phyloP scores from a whole-genome alignment of 1,140 invertebrate genomes.

The Neodiprion fabricii region DNA sequence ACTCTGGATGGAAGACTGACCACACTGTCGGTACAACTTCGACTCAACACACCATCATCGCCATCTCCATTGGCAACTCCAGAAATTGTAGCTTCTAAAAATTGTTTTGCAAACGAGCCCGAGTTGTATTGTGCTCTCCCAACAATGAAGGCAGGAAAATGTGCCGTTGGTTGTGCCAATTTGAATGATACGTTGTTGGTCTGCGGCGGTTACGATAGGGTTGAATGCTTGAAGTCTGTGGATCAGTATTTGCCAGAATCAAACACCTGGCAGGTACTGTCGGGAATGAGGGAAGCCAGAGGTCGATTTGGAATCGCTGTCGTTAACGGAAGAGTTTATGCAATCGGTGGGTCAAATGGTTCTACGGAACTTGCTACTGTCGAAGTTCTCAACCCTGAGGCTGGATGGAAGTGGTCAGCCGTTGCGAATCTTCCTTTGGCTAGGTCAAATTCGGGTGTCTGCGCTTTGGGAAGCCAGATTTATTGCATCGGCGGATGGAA shows the following conservation, averaged over 20 bases:
- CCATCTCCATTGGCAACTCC: slow-evolving; percentile 52
- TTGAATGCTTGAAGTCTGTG: slow-evolving; percentile 78
- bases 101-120: slow-evolving; percentile 50
- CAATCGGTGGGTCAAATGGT: slow-evolving; percentile 82
- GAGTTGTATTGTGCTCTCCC: slow-evolving; percentile 70
- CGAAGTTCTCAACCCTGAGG: slow-evolving; percentile 68
- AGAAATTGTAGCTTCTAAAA: slow-evolving; percentile 31
- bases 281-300: slow-evolving; percentile 73
- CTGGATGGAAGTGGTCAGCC: slow-evolving; percentile 66
- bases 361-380: slow-evolving; percentile 73
- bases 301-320: slow-evolving; percentile 79
- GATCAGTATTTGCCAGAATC: slow-evolving; percentile 75
- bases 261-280: slow-evolving; percentile 73
- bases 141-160: slow-evolving; percentile 73
- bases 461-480: slow-evolving; percentile 71
- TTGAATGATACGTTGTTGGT: slow-evolving; percentile 74
- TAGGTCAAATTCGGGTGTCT: slow-evolving; percentile 77
- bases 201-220: slow-evolving; percentile 86
- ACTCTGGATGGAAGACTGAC: slow-evolving; percentile 69
- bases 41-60: slow-evolving; percentile 60
- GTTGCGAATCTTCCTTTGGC: slow-evolving; percentile 70
- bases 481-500: slow-evolving; percentile 85
- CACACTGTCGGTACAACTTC: slow-evolving; percentile 70
- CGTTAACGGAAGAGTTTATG: slow-evolving; percentile 73
- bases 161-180: slow-evolving; percentile 77